These are phyloP conservation scores for Dryas iulia DNA, from an alignment of 1,140 invertebrate genomes.

Conservation along the genomic window DNA sequence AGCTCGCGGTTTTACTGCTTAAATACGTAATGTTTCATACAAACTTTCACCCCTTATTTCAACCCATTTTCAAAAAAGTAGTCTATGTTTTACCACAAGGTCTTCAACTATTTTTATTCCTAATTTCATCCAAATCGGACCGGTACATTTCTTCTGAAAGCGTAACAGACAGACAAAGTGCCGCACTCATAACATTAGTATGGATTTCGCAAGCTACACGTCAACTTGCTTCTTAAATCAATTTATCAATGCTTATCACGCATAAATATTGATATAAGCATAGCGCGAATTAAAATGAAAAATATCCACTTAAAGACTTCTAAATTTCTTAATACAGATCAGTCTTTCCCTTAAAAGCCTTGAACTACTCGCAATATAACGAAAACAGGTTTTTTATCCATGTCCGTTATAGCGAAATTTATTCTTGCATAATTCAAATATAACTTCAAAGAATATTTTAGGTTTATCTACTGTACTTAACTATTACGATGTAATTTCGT, in stretches of 20 bases:
- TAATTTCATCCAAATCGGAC: too few relatives aligned
- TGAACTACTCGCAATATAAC: background rate
- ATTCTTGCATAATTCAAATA: background rate
- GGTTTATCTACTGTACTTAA: background rate
- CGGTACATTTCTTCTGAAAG: too few relatives aligned
- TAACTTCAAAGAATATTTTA: background rate
- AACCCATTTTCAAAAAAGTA: too few relatives aligned
- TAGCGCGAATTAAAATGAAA: background rate
- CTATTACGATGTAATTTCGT: background rate
- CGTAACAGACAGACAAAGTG: too few relatives aligned
- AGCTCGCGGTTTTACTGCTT: too few relatives aligned
- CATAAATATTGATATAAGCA: background rate
- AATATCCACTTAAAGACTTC: background rate
- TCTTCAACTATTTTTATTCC: too few relatives aligned
- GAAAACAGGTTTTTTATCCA: background rate
- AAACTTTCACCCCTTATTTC: too few relatives aligned
- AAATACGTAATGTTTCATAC: too few relatives aligned
- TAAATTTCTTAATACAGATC: background rate
- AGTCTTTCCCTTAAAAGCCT: background rate
- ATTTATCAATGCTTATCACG: too few relatives aligned
- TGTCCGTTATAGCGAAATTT: background rate
- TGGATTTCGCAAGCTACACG: conserved; percentile 25
- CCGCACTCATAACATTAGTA: too few relatives aligned
- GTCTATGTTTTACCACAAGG: too few relatives aligned
- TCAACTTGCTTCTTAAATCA: background rate